Evolutionary conservation across 2,797 vertebrate genomes (phyloP).

Genomic region (Nothura maculosa): DNA sequence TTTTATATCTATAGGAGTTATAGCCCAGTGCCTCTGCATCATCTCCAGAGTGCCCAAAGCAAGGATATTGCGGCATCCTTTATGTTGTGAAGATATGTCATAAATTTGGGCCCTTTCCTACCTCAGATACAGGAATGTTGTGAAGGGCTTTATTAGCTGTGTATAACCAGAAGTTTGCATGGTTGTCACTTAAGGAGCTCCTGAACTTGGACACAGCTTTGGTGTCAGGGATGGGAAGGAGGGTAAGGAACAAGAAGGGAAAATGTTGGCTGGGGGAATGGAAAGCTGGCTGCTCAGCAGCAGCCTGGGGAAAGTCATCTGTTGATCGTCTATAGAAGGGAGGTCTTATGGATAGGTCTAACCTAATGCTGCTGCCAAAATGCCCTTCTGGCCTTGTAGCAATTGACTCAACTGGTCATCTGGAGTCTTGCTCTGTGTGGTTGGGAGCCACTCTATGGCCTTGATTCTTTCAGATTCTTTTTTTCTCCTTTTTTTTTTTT

Average conservation of each 20-base stretch:
- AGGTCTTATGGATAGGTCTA: not conserved
- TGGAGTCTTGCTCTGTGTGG: not conserved
- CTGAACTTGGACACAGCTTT: not conserved
- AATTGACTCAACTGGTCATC: not conserved
- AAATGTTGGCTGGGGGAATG: not conserved
- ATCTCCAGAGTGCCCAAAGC: not conserved
- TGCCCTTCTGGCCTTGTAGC: not conserved
- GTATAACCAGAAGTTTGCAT: not conserved
- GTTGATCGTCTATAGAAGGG: not conserved
- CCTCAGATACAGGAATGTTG: not conserved
- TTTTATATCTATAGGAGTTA: not conserved
- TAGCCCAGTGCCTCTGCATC: not conserved
- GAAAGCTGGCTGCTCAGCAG: not conserved
- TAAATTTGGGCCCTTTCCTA: not conserved
- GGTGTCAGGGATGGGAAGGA: not conserved
- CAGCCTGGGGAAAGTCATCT: not conserved
- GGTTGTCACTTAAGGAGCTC: not conserved
- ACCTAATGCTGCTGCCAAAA: not conserved
- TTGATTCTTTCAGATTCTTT: not conserved
- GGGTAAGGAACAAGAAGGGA: not conserved
- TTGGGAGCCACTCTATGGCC: not conserved
- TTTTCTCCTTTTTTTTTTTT: not conserved
- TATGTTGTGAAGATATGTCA: not conserved
- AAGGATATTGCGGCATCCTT: not conserved
- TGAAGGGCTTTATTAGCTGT: not conserved